phyloP scores from a whole-genome alignment of 2,113 vertebrate species.

The Psittacara wagleri region DNA sequence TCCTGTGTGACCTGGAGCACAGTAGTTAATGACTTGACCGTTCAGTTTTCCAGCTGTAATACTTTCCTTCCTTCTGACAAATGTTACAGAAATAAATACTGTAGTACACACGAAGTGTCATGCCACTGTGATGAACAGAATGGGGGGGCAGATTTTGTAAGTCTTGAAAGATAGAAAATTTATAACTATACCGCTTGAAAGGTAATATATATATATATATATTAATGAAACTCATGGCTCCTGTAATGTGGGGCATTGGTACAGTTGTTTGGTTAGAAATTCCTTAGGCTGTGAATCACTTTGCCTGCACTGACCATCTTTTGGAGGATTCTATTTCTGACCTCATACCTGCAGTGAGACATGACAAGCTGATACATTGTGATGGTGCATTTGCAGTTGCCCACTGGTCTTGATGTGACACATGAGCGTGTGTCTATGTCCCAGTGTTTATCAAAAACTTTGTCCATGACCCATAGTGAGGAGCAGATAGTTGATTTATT shows the following conservation, averaged over 20 bases:
- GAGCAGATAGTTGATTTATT: background rate
- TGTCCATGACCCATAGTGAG: background rate
- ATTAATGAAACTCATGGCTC: background rate
- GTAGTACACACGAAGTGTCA: background rate
- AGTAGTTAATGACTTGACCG: background rate
- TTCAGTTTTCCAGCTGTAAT: background rate
- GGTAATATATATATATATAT: background rate
- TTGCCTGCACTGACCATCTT: background rate
- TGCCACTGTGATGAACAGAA: background rate
- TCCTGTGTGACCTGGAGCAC: background rate
- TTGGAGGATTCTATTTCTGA: background rate
- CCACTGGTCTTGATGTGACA: background rate
- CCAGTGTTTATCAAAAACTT: background rate
- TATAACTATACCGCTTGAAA: background rate
- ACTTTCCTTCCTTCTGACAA: background rate
- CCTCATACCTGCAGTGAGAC: background rate
- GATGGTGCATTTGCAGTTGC: background rate
- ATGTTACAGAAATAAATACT: background rate
- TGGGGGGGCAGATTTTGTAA: background rate
- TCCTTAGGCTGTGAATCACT: background rate
- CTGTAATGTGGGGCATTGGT: background rate
- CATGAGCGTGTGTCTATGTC: rapidly evolving
- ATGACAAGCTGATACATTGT: background rate
- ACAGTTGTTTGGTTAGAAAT: background rate
- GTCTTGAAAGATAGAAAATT: background rate